A percentile compares a stretch with the other conserved stretches of the same genome.
These are phyloP conservation scores for Deilephila porcellus DNA, from an alignment of 2,888 invertebrate genomes.

Conservation along the genomic window DNA sequence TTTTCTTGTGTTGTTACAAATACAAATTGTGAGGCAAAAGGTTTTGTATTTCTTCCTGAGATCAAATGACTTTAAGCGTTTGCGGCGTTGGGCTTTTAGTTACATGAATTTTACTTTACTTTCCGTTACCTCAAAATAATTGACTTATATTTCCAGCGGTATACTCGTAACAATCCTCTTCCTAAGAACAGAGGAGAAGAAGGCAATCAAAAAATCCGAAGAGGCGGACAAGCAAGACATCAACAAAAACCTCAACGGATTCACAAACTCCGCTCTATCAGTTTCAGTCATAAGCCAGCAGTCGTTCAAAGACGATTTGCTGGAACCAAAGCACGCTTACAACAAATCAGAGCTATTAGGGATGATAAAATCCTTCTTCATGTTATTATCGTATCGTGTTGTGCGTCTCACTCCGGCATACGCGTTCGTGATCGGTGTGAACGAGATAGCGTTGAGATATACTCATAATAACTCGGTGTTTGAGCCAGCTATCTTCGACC, in stretches of 20 bases:
- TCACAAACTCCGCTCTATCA: constrained; percentile 72
- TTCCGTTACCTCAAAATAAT: background rate
- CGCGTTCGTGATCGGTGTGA: constrained; percentile 90
- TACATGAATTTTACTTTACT: background rate
- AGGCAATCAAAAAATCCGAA: constrained; percentile 60
- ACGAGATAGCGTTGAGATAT: constrained; percentile 89
- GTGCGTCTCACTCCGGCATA: constrained; percentile 92
- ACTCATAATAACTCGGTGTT: constrained; percentile 89
- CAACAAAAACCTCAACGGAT: constrained; percentile 78
- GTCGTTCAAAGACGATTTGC: constrained; percentile 75
- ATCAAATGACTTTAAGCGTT: background rate
- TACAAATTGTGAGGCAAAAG: background rate
- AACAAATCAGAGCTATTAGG: constrained; percentile 66
- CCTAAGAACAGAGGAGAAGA: constrained; percentile 86
- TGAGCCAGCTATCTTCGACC: constrained; percentile 88
- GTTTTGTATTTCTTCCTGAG: constrained; percentile 1
- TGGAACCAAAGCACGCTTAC: constrained; percentile 69
- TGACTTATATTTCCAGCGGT: constrained; percentile 82
- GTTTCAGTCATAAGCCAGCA: constrained; percentile 77
- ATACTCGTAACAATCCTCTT: constrained; percentile 90
- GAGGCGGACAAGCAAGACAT: constrained; percentile 62
- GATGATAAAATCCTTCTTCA: constrained; percentile 77
- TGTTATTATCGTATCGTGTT: constrained; percentile 83
- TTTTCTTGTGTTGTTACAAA: background rate
- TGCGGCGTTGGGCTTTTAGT: background rate